Evolutionary conservation across 2,113 vertebrate species (phyloP), one percentile per base, ranked within the genome.

Genomic region (Pagrus major): DNA sequence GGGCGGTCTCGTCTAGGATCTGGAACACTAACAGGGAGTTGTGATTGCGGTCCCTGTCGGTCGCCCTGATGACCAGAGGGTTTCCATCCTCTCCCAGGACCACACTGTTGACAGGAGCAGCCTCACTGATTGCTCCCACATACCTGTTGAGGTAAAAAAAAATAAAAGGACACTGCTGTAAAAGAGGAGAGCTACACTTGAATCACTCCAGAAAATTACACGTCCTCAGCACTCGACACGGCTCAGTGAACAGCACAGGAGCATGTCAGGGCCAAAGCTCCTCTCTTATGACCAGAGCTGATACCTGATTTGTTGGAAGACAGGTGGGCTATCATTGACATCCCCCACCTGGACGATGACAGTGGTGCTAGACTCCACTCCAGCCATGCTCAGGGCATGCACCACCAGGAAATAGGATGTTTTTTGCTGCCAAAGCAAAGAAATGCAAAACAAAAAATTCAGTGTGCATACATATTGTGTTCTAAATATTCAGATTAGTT

Each of bases 1-100:
- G 96, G 56, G 98, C 96, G 0, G 94, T 97, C 42, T 97, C 96
- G 25, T 98, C 98, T 65, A 98, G 92, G 46, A 99, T 99, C 88
- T 98, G 96, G 85, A 98, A 99, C 35, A 96, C 95, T n/a, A 99
- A 92, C 76, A 99, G 86, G 66, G 97, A 96, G 0, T 99, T 99
- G 78, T 96, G 97, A 88, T 97, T 98, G 75, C 95, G 96, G 89
- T 99, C 98, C 6, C 93, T 95, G 83, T 99, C 98, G 0, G 93
- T 94, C 42, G 98, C 97, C 88, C 93, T 94, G 77, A 99, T 97
- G 29, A 99, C 97, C 0, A 99, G 90, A 2, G 97, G 98, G 41
- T 90, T 96, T 35, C 96, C 97, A 25, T 93, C 96, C 0, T 88
- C 87, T 44, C 93, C 96, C 65, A 97, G 92, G 46, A 99, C 97